A percentile compares a stretch with the other conserved stretches of the same genome.
Evolutionary conservation across 2,888 invertebrate species (phyloP).

Genomic region (Eudemis profundana): DNA sequence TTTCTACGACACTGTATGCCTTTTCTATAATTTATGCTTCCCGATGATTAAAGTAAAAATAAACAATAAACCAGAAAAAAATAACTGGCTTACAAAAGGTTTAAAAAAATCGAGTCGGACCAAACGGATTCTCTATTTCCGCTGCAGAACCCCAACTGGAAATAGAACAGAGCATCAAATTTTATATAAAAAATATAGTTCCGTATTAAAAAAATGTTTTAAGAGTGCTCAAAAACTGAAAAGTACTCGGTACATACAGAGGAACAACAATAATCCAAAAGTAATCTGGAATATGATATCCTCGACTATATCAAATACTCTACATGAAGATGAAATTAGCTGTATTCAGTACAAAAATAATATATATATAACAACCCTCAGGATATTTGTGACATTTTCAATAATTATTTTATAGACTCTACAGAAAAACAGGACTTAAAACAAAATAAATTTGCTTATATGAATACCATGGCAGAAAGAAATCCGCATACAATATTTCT

Average conservation of each 20-base stretch:
- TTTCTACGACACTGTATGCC: background rate
- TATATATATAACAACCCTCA: no score
- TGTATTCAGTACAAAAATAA: background rate
- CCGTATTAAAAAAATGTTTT: background rate
- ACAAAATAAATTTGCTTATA: background rate
- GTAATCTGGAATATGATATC: background rate
- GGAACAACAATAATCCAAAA: background rate
- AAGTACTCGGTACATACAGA: constrained; percentile 1
- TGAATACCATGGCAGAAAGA: background rate
- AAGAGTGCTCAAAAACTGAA: background rate
- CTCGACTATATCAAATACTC: background rate
- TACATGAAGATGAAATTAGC: background rate
- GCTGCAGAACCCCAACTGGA: background rate
- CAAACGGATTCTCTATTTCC: background rate
- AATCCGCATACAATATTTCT: constrained; percentile 1
- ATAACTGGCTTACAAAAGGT: background rate
- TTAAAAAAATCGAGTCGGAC: background rate
- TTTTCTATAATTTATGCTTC: constrained; percentile 4
- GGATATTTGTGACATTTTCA: no score
- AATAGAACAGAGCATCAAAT: no score
- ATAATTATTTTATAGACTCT: background rate
- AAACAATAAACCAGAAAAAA: background rate
- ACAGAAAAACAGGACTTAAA: background rate
- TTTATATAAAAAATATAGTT: background rate
- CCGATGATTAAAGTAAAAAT: constrained; percentile 3